Conservation (phyloP, 1,140 invertebrate species). For the Cheumatopsyche charites region DNA sequence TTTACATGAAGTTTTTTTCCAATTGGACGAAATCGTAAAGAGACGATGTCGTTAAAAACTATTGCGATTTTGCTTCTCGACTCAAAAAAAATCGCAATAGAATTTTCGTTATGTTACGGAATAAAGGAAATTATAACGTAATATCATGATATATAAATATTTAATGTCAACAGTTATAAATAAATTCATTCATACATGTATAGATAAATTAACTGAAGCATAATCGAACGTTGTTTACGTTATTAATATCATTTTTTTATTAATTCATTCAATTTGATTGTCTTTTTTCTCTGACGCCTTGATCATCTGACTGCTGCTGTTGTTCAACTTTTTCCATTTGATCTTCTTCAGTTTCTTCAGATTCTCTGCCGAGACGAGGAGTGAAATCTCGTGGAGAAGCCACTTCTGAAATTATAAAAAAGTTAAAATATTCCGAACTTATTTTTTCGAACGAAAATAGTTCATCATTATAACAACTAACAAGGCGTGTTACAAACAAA, state of each 20-base stretch:
- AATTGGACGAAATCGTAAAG: too few relatives aligned
- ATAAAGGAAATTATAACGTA: too few relatives aligned
- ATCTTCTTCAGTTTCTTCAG: constrained; percentile 42
- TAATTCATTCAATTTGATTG: constrained; percentile 25
- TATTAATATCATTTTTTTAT: background rate
- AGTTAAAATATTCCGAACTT: too few relatives aligned
- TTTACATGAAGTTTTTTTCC: too few relatives aligned
- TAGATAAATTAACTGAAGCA: background rate
- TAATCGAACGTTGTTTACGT: background rate
- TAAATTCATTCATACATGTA: background rate
- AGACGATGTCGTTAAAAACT: background rate
- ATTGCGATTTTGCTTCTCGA: constrained; percentile 35
- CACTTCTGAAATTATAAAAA: constrained; percentile 22
- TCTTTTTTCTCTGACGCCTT: constrained; percentile 25
- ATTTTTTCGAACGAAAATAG: too few relatives aligned
- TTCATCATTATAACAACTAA: too few relatives aligned
- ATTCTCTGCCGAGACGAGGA: constrained; percentile 47
- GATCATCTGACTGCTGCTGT: background rate
- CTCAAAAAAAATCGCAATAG: constrained; percentile 17
- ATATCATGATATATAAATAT: too few relatives aligned
- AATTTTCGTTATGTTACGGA: background rate
- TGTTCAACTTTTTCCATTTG: constrained; percentile 36
- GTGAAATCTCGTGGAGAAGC: constrained; percentile 38
- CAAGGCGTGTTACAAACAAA: too few relatives aligned
- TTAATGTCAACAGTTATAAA: too few relatives aligned